phyloP scores from a whole-genome alignment of 2,113 vertebrate genomes.

The Agapornis roseicollis region DNA sequence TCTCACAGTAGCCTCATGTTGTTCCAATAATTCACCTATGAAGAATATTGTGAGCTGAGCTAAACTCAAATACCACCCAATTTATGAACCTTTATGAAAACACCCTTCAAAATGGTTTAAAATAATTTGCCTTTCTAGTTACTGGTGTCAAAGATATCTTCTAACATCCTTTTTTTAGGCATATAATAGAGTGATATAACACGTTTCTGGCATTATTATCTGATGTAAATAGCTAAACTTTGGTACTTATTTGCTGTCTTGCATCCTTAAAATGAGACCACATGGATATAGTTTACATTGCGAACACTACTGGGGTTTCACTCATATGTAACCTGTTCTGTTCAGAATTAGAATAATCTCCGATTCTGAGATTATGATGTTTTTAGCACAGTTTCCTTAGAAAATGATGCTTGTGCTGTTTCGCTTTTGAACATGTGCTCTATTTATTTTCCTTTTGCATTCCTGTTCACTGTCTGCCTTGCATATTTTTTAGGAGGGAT shows the following conservation, averaged over 20 bases:
- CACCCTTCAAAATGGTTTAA: not conserved
- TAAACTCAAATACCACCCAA: constrained; percentile 28
- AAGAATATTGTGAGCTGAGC: constrained; percentile 22
- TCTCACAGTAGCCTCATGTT: not conserved
- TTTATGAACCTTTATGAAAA: constrained; percentile 40
- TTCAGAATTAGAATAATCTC: too few species aligned
- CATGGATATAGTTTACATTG: not conserved
- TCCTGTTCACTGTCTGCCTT: not conserved
- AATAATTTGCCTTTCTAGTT: constrained; percentile 19
- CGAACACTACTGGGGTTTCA: not conserved
- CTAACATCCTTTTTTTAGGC: constrained; percentile 33
- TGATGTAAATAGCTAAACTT: constrained; percentile 19
- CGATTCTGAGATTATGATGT: not conserved
- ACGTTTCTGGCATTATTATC: not conserved
- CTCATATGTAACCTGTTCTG: not conserved
- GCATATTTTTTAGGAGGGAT: not conserved
- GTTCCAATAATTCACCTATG: constrained; percentile 34
- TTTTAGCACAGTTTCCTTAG: not conserved
- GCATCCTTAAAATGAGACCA: not conserved
- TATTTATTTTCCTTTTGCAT: not conserved
- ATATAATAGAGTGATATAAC: not conserved
- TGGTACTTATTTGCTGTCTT: constrained; percentile 6
- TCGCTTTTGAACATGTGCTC: not conserved
- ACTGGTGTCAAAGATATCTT: constrained; percentile 29
- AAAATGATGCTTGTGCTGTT: not conserved